A percentile compares a stretch with the other conserved stretches of the same genome.
phyloP scores from a whole-genome alignment of 2,888 invertebrate species.

The Hirtodrosophila confusa region DNA sequence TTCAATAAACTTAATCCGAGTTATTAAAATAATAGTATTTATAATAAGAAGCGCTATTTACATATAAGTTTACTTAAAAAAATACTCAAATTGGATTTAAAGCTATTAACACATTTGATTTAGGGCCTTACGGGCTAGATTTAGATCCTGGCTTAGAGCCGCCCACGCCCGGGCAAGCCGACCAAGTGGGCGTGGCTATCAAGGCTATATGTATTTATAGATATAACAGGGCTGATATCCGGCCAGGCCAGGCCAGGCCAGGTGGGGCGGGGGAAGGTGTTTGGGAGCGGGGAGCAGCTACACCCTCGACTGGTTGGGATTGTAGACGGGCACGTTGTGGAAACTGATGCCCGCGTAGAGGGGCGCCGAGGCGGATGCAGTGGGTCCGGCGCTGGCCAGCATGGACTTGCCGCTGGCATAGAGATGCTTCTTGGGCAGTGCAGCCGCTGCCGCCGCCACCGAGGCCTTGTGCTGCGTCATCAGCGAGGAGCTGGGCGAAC shows the following conservation, averaged over 20 bases:
- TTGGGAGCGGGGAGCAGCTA: slow-evolving; percentile 66
- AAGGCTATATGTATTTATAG: not conserved
- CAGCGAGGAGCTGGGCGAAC: slow-evolving; percentile 78
- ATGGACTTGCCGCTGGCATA: slow-evolving; percentile 69
- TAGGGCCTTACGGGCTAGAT: slow-evolving; percentile 27
- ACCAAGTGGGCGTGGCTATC: no score
- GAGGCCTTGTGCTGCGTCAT: slow-evolving; percentile 73
- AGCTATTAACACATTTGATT: slow-evolving; percentile 77
- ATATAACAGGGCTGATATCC: no score
- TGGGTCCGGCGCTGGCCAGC: slow-evolving; percentile 17
- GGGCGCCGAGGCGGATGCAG: slow-evolving; percentile 59
- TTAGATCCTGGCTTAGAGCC: slow-evolving; percentile 50
- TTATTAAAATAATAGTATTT: slow-evolving; percentile 8
- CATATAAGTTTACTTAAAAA: slow-evolving; percentile 25
- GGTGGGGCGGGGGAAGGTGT: no score
- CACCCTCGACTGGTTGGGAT: slow-evolving; percentile 79
- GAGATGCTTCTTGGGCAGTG: slow-evolving; percentile 80
- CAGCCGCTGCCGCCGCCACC: slow-evolving; percentile 54
- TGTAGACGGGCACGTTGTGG: slow-evolving; percentile 83
- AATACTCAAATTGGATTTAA: slow-evolving; percentile 49
- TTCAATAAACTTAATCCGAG: no score
- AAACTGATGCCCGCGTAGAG: slow-evolving; percentile 84
- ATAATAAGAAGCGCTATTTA: slow-evolving; percentile 33
- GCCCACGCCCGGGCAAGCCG: not conserved
- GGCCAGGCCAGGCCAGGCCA: no score